These are phyloP conservation scores for Belonocnema kinseyi DNA, from an alignment of 1,140 invertebrate genomes.

Conservation along the genomic window DNA sequence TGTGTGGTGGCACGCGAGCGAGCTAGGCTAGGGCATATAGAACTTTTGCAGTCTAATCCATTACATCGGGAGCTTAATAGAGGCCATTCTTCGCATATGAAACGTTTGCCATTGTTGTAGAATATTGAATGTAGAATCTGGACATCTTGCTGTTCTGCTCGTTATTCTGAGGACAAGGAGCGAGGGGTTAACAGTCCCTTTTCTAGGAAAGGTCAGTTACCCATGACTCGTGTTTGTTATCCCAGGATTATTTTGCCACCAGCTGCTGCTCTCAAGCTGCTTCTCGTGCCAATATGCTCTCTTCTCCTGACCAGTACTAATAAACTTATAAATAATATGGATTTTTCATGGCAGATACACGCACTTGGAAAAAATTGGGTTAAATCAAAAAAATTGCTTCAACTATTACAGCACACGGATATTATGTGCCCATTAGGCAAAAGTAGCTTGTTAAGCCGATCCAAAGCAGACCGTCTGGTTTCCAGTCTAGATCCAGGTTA, in stretches of 20 bases:
- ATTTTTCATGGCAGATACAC: no score
- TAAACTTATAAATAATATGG: no score
- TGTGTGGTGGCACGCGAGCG: conserved; percentile 22
- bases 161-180: conserved; percentile 4
- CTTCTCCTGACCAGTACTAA: no score
- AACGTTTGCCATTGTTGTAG: conserved; percentile 27
- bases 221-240: neutral
- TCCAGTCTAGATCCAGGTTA: no score
- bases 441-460: no score
- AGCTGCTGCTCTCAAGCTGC: conserved; percentile 6
- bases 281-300: neutral
- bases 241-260: neutral
- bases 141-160: neutral
- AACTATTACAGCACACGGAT: no score
- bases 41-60: conserved; percentile 23
- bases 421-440: no score
- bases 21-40: neutral
- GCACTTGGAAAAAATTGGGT: no score
- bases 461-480: no score
- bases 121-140: conserved; percentile 16
- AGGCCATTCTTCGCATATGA: conserved; percentile 25
- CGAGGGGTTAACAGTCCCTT: conserved; percentile 26
- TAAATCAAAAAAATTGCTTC: no score
- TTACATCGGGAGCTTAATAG: conserved; percentile 13
- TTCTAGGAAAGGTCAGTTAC: conserved; percentile 27